Conservation (phyloP, 1,140 invertebrate species). For the Solenopsis fugax region DNA sequence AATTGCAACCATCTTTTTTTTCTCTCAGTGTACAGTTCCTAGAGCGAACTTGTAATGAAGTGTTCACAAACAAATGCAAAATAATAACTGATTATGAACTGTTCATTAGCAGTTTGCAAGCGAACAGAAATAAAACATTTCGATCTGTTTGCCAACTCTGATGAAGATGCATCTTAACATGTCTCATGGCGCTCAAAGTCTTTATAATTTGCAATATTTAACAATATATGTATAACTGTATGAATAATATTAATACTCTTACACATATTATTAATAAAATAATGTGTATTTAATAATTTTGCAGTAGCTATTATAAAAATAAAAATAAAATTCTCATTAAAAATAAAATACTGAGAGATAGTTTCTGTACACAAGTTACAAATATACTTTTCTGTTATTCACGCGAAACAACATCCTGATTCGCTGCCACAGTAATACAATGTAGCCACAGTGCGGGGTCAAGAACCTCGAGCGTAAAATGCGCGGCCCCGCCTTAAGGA, state of each 20-base stretch:
- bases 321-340: too few relatives aligned
- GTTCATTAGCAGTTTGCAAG: too few relatives aligned
- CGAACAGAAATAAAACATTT: too few relatives aligned
- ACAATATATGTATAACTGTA: background rate
- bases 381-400: background rate
- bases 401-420: background rate
- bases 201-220: background rate
- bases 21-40: too few relatives aligned
- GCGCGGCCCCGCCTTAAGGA: background rate
- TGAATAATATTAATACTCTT: background rate
- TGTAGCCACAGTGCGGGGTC: background rate
- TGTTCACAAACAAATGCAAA: too few relatives aligned
- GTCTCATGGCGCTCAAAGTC: background rate
- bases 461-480: conserved; percentile 6
- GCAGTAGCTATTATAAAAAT: background rate
- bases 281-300: background rate
- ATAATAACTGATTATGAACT: too few relatives aligned
- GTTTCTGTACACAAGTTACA: background rate
- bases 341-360: background rate
- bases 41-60: too few relatives aligned
- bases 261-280: background rate
- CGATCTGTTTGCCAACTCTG: too few relatives aligned
- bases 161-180: background rate
- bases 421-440: background rate
- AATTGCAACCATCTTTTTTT: too few relatives aligned